Evolutionary conservation across 2,113 vertebrate genomes (phyloP).

Genomic region (Xenopus laevis): DNA sequence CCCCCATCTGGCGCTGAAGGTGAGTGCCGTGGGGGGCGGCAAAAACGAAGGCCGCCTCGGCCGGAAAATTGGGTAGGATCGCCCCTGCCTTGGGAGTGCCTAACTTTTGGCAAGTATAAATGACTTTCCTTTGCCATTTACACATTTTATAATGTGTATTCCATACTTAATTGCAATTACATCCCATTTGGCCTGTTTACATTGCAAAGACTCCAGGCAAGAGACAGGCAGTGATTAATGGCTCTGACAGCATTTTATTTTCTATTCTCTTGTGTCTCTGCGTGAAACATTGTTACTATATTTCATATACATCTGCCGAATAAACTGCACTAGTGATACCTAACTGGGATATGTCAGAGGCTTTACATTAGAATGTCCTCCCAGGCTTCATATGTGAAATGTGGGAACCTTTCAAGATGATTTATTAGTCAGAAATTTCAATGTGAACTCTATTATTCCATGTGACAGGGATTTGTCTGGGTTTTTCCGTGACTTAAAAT

Average conservation of each 20-base stretch:
- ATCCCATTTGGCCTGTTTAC: not conserved
- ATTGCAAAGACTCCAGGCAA: constrained; percentile 14
- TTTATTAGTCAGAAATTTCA: constrained; percentile 24
- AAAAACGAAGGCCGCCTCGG: too few species aligned
- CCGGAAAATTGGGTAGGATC: too few species aligned
- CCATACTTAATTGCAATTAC: too few species aligned
- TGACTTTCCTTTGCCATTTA: too few species aligned
- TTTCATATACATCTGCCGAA: not conserved
- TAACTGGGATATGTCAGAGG: constrained; percentile 29
- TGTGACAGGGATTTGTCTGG: too few species aligned
- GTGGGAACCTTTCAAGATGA: constrained; percentile 24
- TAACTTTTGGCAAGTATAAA: too few species aligned
- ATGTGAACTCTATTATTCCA: too few species aligned
- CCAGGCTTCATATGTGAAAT: not conserved
- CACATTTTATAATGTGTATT: too few species aligned
- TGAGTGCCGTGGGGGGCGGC: too few species aligned
- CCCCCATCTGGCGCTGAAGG: too few species aligned
- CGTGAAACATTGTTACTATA: constrained; percentile 9
- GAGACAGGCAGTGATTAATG: constrained; percentile 40
- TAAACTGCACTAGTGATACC: not conserved
- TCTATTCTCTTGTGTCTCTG: constrained; percentile 17
- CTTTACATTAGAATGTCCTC: not conserved
- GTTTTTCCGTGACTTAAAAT: not conserved
- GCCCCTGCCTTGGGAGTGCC: too few species aligned
- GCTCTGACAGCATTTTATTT: not conserved